Conservation (phyloP, 2,888 invertebrate species). For the Polydrusus tereticollis region DNA sequence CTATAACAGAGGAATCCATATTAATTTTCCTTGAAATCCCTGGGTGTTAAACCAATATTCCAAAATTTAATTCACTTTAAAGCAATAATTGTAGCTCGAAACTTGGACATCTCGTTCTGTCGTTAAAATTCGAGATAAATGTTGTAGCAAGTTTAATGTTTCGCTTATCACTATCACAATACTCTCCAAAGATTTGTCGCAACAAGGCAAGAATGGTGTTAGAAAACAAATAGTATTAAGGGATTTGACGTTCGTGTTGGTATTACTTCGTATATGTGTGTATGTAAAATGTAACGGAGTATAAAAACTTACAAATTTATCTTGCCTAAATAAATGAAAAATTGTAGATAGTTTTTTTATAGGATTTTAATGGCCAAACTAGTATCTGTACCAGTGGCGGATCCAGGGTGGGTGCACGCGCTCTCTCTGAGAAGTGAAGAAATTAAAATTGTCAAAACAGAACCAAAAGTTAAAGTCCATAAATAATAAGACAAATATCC, state of each 20-base stretch:
- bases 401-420: no score
- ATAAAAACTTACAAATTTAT: no score
- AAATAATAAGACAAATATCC: no score
- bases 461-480: no score
- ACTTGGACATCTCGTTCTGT: conserved; percentile 31
- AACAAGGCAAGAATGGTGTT: conserved; percentile 6
- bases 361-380: no score
- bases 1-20: background rate
- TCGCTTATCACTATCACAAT: conserved; percentile 53
- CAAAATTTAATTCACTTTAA: conserved; percentile 17
- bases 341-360: no score
- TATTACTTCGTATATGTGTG: background rate
- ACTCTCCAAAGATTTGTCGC: conserved; percentile 50
- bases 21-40: background rate
- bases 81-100: conserved; percentile 24
- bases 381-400: no score
- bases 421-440: no score
- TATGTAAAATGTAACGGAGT: no score
- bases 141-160: conserved; percentile 34
- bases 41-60: background rate
- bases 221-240: conserved; percentile 6
- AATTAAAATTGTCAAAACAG: no score
- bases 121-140: conserved; percentile 41
- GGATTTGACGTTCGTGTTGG: background rate
- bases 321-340: no score